Evolutionary conservation across 2,888 invertebrate genomes (phyloP), one percentile per base, ranked within the genome.

Genomic region (Caenorhabditis plicata): DNA sequence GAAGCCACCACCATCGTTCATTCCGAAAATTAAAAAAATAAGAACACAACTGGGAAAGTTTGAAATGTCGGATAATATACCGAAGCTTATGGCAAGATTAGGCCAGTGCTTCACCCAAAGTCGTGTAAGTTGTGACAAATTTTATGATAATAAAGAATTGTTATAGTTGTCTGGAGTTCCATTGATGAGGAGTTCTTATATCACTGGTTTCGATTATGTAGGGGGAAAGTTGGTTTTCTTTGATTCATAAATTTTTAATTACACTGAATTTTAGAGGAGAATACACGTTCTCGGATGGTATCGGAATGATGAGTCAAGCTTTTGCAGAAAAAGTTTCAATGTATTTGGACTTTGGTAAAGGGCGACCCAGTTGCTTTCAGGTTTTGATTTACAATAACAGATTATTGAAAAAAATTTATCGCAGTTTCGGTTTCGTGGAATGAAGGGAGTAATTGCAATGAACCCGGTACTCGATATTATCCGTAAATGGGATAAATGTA

Each of bases 41-140:
- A 38, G 70, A 8, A 64, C 66, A 13, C 53, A 49, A 41, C 38
- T 68, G 47, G 64, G 68, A 44, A 50, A 71, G 13, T 80, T 80
- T 55, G 66, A 71, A 4, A 56, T 57, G 20, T 64, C 75, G 26
- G 61, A 62, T 35, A 74, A 68, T 31, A 71, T 81, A 31, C 80
- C 82, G 2, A 82, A 82, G 64, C 71, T 80, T 58, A 80, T 82
- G 73, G 80, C 82, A 20, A 68, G 82, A 8, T 66, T 82, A 55
- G 82, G 81, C 23, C 81, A 81, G 49, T 80, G 78, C 48, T 81
- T 82, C 50, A 81, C 82, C 4, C 80, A 80, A 32, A 60, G 56
- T 22, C 38, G 62, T 32, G 50, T 56, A 29, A 32, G 33, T 35
- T 31, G 4, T 20, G 13, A 4, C 17, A 22, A n/a, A 19, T 8